These are phyloP conservation scores for Zaprionus vittiger DNA, from an alignment of 1,140 invertebrate species.

Conservation along the genomic window DNA sequence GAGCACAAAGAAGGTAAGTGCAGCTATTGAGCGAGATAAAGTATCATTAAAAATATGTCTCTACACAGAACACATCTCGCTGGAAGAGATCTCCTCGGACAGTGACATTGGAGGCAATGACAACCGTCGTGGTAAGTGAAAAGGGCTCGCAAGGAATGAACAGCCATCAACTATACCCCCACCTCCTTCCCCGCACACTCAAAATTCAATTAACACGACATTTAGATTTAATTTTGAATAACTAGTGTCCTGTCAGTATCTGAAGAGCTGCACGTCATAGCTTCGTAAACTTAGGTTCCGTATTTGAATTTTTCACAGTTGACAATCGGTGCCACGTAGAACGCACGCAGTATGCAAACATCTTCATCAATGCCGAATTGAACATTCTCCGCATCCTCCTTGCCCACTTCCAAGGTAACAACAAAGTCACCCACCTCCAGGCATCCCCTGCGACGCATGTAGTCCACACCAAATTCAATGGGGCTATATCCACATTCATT, in stretches of 20 bases:
- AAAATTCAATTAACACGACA: background rate
- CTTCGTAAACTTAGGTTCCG: slow-evolving; percentile 42
- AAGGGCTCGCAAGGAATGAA: background rate
- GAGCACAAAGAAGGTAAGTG: slow-evolving; percentile 68
- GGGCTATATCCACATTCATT: slow-evolving; percentile 64
- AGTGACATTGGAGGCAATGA: slow-evolving; percentile 76
- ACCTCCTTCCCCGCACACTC: background rate
- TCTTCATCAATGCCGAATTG: slow-evolving; percentile 66
- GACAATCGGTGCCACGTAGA: slow-evolving; percentile 65
- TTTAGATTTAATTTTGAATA: slow-evolving; percentile 55
- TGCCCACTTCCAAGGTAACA: slow-evolving; percentile 71
- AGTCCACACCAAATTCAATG: slow-evolving; percentile 78
- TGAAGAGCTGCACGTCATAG: slow-evolving; percentile 53
- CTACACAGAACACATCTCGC: slow-evolving; percentile 86
- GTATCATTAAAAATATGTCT: background rate
- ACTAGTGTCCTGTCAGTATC: background rate
- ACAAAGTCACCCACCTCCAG: slow-evolving; percentile 77
- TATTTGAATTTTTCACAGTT: slow-evolving; percentile 76
- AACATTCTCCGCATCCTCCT: slow-evolving; percentile 70
- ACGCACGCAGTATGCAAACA: slow-evolving; percentile 72
- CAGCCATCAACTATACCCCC: too few relatives aligned
- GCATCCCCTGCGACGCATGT: slow-evolving; percentile 63
- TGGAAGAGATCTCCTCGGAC: slow-evolving; percentile 87
- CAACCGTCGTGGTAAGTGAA: slow-evolving; percentile 51
- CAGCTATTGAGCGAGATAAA: background rate